Evolutionary conservation across 1,140 invertebrate species (phyloP).

Genomic region (Magallana ariakensis): DNA sequence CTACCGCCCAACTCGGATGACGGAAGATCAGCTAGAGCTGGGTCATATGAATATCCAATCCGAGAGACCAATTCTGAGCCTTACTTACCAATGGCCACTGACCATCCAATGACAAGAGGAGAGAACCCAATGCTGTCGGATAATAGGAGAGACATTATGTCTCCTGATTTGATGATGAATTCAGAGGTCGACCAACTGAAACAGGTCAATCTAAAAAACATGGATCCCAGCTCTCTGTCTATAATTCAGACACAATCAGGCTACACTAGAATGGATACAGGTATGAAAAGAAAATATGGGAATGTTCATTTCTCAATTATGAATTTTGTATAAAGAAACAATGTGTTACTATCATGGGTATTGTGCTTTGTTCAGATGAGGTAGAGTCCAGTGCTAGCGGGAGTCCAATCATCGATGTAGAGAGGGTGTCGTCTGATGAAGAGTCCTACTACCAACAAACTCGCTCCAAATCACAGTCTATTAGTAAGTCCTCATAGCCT

Average conservation of each 20-base stretch:
- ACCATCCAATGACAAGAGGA: conserved; percentile 59
- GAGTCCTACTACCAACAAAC: conserved; percentile 73
- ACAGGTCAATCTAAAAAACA: conserved; percentile 30
- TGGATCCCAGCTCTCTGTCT: not conserved
- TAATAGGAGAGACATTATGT: conserved; percentile 62
- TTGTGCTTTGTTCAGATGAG: conserved; percentile 62
- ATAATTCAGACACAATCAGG: not conserved
- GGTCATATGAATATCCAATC: conserved; percentile 61
- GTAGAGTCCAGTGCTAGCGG: conserved; percentile 64
- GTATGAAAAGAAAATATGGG: conserved; percentile 38
- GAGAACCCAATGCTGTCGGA: conserved; percentile 68
- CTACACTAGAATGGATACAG: conserved; percentile 65
- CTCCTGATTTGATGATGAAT: conserved; percentile 73
- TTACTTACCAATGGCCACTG: conserved; percentile 63
- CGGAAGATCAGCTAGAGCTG: conserved; percentile 36
- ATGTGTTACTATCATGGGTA: not conserved
- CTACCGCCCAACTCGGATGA: conserved; percentile 62
- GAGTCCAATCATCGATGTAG: conserved; percentile 88
- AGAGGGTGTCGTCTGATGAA: conserved; percentile 85
- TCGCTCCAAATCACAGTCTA: conserved; percentile 48
- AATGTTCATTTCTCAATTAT: not conserved
- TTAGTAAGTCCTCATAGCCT: conserved; percentile 44
- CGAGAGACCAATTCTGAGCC: conserved; percentile 75
- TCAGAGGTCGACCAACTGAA: conserved; percentile 49
- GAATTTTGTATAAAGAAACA: no score